Evolutionary conservation across 2,113 vertebrate species (phyloP).

Genomic region (Cyprinus carpio): DNA sequence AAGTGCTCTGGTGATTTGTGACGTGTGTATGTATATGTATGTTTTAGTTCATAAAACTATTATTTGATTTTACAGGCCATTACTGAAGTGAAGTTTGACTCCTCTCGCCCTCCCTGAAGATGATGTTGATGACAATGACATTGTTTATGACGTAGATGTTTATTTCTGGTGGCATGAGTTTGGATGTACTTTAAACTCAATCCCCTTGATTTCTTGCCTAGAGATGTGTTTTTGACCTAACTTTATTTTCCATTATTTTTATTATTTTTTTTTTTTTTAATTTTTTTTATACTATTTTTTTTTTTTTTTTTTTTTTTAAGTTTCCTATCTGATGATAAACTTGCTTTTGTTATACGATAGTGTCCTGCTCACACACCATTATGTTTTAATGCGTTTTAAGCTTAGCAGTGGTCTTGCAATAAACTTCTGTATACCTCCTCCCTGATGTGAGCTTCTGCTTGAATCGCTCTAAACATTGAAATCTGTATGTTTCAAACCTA

Average conservation of each 20-base stretch:
- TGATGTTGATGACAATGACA: background rate
- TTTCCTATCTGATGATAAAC: conserved; percentile 3
- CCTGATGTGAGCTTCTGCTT: conserved; percentile 22
- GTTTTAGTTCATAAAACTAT: too few species aligned
- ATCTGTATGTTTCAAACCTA: background rate
- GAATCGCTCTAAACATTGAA: background rate
- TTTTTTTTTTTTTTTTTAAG: conserved; percentile 9
- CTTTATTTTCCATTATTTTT: conserved; percentile 12
- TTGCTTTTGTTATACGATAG: conserved; percentile 31
- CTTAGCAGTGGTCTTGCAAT: conserved; percentile 52
- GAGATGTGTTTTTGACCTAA: background rate
- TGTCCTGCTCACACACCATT: background rate
- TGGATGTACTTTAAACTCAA: conserved; percentile 4
- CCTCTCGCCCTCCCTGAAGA: background rate
- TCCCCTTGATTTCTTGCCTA: conserved; percentile 16
- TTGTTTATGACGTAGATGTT: background rate
- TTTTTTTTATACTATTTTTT: conserved; percentile 20
- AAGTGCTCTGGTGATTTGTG: too few species aligned
- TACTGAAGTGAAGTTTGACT: conserved; percentile 64
- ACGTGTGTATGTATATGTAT: too few species aligned
- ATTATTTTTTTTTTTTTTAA: background rate
- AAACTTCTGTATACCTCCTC: conserved; percentile 52
- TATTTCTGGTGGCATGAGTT: conserved; percentile 23
- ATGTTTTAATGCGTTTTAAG: conserved; percentile 50
- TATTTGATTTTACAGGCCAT: conserved; percentile 64